Evolutionary conservation across 2,797 vertebrate genomes (phyloP), one percentile per base, ranked within the genome.

Genomic region (Chiloscyllium punctatum): DNA sequence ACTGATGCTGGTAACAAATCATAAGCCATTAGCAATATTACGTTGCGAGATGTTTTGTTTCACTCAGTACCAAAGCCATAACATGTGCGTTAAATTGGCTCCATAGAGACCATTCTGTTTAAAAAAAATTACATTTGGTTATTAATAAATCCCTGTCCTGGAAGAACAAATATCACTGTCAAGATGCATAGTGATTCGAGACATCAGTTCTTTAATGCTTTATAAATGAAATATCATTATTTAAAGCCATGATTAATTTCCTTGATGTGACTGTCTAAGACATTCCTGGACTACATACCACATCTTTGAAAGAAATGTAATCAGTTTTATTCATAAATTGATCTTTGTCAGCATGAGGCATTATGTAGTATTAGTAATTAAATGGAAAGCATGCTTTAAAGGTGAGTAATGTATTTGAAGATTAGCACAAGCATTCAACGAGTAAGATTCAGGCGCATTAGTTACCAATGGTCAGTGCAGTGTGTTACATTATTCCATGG

Each of bases 1-100:
- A 97, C 97, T 97, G 97, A 97, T 97, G 97, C 97, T 97, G 97
- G 97, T 97, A 98, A 98, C 97, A 98, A 98, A 98, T 98, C 98
- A 98, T 97, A 98, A 97, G 97, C 97, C 97, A 98, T 97, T 98
- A 96, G 97, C 97, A 97, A 97, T 97, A 98, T 97, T 97, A 95
- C 42, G 97, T 97, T 96, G 97, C 98, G 97, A 97, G 97, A 97
- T 97, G 97, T 97, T 97, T 98, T 97, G 97, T 97, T 97, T 97
- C 97, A 96, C 97, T 96, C 97, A 97, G 97, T 97, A 97, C 97
- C 97, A 97, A 74, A 95, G 51, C 48, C 27, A 0, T 66, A 66
- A 66, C 30, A 57, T 90, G 62, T 91, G 88, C 30, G 48, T 98
- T 98, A 97, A 98, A 97, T 97, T 97, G 97, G 97, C 97, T 74